Base-by-base conservation (phyloP, 2,797 vertebrate species). In the Cichlasoma orientale region DNA sequence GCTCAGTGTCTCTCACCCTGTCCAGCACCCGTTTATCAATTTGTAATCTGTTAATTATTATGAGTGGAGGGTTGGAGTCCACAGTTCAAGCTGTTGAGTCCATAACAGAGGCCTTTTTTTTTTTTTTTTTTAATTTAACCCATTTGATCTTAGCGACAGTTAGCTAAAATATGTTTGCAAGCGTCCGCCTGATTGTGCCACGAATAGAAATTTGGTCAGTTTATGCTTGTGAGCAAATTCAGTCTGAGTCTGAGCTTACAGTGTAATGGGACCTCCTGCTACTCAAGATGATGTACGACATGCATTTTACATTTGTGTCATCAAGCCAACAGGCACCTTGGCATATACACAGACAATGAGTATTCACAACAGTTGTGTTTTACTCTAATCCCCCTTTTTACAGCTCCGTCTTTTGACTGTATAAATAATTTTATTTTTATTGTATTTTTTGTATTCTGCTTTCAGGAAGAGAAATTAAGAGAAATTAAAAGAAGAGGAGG, bases 301-400 rank as follows among this genome's bases (percentile, higher is more conserved):
- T 59, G 16, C 27, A 29, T 76, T 66, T 89, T 82, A 90, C 82
- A 79, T 80, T 89, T 86, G 29, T 82, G 72, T 84, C 54, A 31
- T 54, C 80, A 72, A 78, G 52, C 29, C 18, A 31, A 19, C 75
- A 83, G 84, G 82, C 83, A 80, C 33, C 41, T 54, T 70, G 74
- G 59, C 68, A 61, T 36, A 16, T 61, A 72, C 16, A 23, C 68
- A 29, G 7, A 5, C 18, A 18, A 66, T 75, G 66, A 74, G 77
- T 61, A 83, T 75, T 70, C 58, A 70, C 72, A 5, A 21, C 69
- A 36, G 47, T 71, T 25, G 3, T 69, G 70, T 69, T 79, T 29
- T 16, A 52, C 33, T 23, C 1, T 1, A 29, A 61, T 36, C 55
- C 27, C 5, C 7, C 16, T 56, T 47, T 41, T 16, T 50, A 71